phyloP scores from a whole-genome alignment of 2,888 invertebrate genomes.

The Tholera decimalis region DNA sequence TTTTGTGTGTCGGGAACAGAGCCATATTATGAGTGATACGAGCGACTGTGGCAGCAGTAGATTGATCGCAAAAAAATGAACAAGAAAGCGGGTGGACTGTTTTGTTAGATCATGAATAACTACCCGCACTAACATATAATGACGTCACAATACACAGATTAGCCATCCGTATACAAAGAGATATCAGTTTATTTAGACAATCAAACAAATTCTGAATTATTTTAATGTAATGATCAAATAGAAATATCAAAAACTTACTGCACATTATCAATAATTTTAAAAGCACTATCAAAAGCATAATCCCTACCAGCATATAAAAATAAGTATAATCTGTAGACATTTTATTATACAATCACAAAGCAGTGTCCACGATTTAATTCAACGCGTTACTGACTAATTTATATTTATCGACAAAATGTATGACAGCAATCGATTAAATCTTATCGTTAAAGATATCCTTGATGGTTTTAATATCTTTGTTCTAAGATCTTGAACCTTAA shows the following conservation, averaged over 20 bases:
- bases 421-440: slow-evolving; percentile 24
- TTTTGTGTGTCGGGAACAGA: too few species aligned
- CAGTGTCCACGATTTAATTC: slow-evolving; percentile 1
- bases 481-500: slow-evolving; percentile 11
- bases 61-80: too few species aligned
- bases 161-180: too few species aligned
- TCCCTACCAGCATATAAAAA: slow-evolving; percentile 11
- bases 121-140: too few species aligned
- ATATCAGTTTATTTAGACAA: too few species aligned
- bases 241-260: slow-evolving; percentile 28
- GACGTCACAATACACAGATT: too few species aligned
- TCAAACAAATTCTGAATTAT: too few species aligned
- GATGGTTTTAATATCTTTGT: slow-evolving; percentile 33
- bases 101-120: too few species aligned
- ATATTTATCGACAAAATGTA: slow-evolving; percentile 23
- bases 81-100: too few species aligned
- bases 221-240: neutral
- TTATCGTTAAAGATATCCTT: slow-evolving; percentile 38
- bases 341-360: slow-evolving; percentile 10
- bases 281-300: slow-evolving; percentile 29
- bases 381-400: slow-evolving; percentile 39
- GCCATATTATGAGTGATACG: too few species aligned
- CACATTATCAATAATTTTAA: slow-evolving; percentile 16
- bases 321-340: slow-evolving; percentile 23
- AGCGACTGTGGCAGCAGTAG: too few species aligned